phyloP scores from a whole-genome alignment of 2,888 invertebrate species.

The Biston stratarius region DNA sequence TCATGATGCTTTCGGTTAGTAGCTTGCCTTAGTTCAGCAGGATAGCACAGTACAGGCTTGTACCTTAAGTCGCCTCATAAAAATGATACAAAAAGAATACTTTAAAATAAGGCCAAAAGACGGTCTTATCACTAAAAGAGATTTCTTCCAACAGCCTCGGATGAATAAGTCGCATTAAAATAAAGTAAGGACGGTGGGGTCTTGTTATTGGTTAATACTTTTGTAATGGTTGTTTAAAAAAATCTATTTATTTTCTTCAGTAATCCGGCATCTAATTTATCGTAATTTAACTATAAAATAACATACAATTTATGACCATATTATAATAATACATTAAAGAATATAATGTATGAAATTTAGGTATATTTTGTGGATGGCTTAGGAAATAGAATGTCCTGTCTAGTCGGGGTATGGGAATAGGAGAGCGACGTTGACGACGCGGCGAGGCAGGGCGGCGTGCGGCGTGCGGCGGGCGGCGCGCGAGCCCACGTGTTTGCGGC shows the following conservation, averaged over 20 bases:
- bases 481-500: conserved; percentile 50
- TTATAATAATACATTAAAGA: no score
- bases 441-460: conserved; percentile 5
- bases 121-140: no score
- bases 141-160: no score
- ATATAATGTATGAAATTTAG: no score
- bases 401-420: background rate
- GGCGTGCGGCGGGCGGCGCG: conserved; percentile 22
- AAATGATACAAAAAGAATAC: background rate
- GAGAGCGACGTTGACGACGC: conserved; percentile 13
- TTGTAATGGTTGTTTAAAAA: no score
- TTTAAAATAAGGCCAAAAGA: no score
- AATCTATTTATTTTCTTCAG: background rate
- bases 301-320: no score
- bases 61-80: background rate
- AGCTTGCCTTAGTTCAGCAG: background rate
- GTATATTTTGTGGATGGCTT: background rate
- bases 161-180: no score
- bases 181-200: no score
- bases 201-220: no score
- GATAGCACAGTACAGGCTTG: background rate
- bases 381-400: conserved; percentile 12
- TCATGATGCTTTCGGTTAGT: conserved; percentile 19
- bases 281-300: no score
- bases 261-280: background rate